Base-by-base conservation (phyloP, 2,797 vertebrate species). In the Gambusia yucatana region DNA sequence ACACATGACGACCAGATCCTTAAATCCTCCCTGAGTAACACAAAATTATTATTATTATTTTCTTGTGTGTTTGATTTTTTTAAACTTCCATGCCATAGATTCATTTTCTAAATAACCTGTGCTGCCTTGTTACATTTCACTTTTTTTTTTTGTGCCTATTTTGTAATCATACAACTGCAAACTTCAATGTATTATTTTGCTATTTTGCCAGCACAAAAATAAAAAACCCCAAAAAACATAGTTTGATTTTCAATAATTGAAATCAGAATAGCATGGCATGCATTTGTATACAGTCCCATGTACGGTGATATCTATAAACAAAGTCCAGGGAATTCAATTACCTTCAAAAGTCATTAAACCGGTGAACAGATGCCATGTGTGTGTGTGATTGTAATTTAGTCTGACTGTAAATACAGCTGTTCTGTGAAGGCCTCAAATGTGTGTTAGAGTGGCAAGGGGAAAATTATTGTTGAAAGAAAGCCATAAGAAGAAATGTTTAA, bases 1-100 rank as follows among this genome's bases (percentile, higher is more conserved):
- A 77, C 61, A 44, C 80, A 70, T 39, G 70, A 25, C 77, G 71
- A 80, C 65, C 75, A 30, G 61, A 3, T 74, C 46, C 82, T 73
- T 74, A 87, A 73, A 76, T 77, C 46, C 76, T 70, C 2, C 22
- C 50, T 74, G 55, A 77, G 1, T 44, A 52, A 67, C n/a, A 43
- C 67, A 28, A 3, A 41, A 75, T 57, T 3, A 22, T 36, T 20
- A 20, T 73, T 63, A 73, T 67, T 9, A 20, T 36, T 33, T 67
- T 76, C 69, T 44, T 20, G 39, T 59, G 22, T 1, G 2, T 47
- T 52, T 73, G 22, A 41, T 43, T 48, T 7, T 46, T 28, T 46
- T 46, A 74, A 48, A 22, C 13, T 65, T 70, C 17, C 46, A 43
- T 82, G 76, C 52, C 33, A 16, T 36, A 22, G 2, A 63, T 65